phyloP scores from a whole-genome alignment of 2,888 invertebrate species.

The Formica aserva region DNA sequence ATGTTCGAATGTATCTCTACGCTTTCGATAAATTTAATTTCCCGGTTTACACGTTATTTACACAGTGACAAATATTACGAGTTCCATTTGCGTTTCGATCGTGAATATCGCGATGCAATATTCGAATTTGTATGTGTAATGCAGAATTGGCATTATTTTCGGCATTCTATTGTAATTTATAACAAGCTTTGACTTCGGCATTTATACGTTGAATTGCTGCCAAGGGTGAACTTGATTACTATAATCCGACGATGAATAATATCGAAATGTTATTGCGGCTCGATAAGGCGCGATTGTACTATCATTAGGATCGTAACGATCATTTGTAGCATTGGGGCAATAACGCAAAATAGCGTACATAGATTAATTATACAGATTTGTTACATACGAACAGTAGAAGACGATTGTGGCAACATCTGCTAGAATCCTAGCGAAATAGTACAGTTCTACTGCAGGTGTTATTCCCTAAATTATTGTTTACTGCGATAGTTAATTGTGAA shows the following conservation, averaged over 20 bases:
- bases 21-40: conserved; percentile 38
- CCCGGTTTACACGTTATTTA: conserved; percentile 37
- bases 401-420: conserved; percentile 25
- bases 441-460: background rate
- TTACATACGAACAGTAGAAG: conserved; percentile 17
- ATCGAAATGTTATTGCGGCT: background rate
- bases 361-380: conserved; percentile 21
- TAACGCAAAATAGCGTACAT: background rate
- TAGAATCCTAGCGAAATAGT: background rate
- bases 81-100: conserved; percentile 29
- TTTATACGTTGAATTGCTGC: conserved; percentile 1
- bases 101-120: conserved; percentile 1
- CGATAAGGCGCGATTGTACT: conserved; percentile 14
- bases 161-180: background rate
- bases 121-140: background rate
- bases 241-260: background rate
- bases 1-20: background rate
- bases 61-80: conserved; percentile 28
- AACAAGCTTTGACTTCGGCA: background rate
- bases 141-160: conserved; percentile 16
- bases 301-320: conserved; percentile 29
- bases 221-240: conserved; percentile 29
- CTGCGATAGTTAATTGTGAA: conserved; percentile 18
- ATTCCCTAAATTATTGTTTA: background rate
- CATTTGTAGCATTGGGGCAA: background rate